phyloP scores from a whole-genome alignment of 2,113 vertebrate species.

The sheep (Ovis aries) region DNA sequence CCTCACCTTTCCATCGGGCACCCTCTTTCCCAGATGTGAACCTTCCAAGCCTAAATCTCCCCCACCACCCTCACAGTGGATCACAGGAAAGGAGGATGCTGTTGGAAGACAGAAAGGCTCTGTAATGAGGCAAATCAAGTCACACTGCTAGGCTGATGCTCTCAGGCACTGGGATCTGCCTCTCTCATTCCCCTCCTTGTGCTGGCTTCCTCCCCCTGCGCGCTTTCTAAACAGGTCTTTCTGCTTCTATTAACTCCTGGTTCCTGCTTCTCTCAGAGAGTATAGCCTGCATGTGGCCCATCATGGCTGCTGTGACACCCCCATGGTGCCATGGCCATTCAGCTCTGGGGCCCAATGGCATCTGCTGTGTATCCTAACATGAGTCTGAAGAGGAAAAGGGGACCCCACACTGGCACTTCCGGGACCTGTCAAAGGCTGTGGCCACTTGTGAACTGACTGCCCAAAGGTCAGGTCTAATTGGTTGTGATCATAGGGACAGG shows the following conservation, averaged over 20 bases:
- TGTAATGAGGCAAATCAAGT: not conserved
- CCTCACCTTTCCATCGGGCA: not conserved
- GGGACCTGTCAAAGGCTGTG: not conserved
- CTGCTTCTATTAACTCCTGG: not conserved
- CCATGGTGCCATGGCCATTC: not conserved
- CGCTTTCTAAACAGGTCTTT: not conserved
- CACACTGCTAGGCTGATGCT: not conserved
- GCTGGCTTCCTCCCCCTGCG: not conserved
- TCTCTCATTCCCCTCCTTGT: not conserved
- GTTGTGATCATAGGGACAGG: not conserved
- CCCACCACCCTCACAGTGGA: not conserved
- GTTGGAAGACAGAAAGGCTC: not conserved
- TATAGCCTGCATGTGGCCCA: accelerated
- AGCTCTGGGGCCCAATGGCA: not conserved
- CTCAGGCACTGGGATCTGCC: not conserved
- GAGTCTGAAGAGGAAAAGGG: not conserved
- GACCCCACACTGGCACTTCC: not conserved
- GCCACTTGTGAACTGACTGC: not conserved
- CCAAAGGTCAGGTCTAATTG: not conserved
- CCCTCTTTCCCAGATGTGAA: not conserved
- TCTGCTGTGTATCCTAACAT: not conserved
- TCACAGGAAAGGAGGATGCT: not conserved
- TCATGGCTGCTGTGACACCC: not conserved
- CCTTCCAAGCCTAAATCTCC: not conserved
- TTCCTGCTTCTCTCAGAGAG: not conserved